Conservation (phyloP, 92 coral and sea anemone genomes). For the Epizoanthus rinbou region DNA sequence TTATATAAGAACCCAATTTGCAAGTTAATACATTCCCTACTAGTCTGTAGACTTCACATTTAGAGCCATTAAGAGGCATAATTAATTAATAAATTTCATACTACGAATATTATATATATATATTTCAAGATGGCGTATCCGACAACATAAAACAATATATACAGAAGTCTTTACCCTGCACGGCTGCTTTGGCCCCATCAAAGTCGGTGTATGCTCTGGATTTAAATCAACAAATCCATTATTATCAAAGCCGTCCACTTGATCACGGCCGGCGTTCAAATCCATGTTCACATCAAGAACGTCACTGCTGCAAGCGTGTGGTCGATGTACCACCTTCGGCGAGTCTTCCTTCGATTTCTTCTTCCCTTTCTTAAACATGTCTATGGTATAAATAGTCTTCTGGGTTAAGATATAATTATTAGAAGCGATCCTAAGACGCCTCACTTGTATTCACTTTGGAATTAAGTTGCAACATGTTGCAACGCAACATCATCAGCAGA, state of each 20-base stretch:
- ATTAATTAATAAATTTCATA: too few species aligned
- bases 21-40: too few species aligned
- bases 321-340: conserved; percentile 11
- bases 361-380: conserved; percentile 79
- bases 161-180: conserved; percentile 59
- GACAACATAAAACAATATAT: neutral
- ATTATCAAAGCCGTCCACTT: conserved; percentile 75
- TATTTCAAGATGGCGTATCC: neutral
- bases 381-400: neutral
- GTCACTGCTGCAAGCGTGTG: neutral
- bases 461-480: neutral
- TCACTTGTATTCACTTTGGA: neutral
- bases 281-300: neutral
- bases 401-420: neutral
- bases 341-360: conserved; percentile 61
- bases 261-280: conserved; percentile 35
- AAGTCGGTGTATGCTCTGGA: conserved; percentile 60
- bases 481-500: neutral
- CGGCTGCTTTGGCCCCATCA: conserved; percentile 78
- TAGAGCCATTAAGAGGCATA: too few species aligned
- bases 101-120: neutral
- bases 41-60: too few species aligned
- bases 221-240: conserved; percentile 82
- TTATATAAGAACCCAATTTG: too few species aligned
- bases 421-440: neutral